Evolutionary conservation across 2,113 vertebrate genomes (phyloP).

Genomic region (Elephantulus edwardii): DNA sequence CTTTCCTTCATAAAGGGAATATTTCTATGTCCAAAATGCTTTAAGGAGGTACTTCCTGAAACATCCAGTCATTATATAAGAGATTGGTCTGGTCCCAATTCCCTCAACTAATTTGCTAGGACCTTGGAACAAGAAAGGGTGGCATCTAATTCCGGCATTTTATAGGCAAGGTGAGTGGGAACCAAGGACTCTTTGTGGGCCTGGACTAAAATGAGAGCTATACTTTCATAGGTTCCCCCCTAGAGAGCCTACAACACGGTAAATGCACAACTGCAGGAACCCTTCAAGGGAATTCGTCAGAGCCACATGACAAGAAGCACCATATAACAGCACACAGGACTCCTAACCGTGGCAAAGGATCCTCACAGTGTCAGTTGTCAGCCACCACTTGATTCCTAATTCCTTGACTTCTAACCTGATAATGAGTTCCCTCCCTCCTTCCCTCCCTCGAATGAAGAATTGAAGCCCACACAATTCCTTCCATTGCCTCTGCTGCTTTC

Average conservation of each 20-base stretch:
- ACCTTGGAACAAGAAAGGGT: not conserved
- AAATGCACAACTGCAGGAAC: not conserved
- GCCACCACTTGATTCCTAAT: not conserved
- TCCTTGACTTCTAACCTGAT: not conserved
- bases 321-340: not conserved
- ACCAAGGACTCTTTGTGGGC: not conserved
- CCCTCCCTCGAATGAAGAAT: not conserved
- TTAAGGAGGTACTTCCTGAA: not conserved
- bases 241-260: not conserved
- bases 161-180: not conserved
- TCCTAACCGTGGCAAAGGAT: not conserved
- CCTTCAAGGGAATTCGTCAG: not conserved
- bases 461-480: not conserved
- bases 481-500: not conserved
- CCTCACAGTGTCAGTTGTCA: not conserved
- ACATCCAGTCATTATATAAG: not conserved
- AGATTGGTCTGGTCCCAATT: not conserved
- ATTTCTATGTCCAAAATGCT: constrained; percentile 21
- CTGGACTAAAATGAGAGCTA: not conserved
- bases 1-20: not conserved
- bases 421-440: not conserved
- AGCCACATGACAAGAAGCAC: not conserved
- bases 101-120: not conserved
- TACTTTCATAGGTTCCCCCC: too few relatives aligned
- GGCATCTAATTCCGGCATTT: not conserved